These are phyloP conservation scores for Probosciger aterrimus DNA, from an alignment of 2,113 vertebrate species.

Conservation along the genomic window DNA sequence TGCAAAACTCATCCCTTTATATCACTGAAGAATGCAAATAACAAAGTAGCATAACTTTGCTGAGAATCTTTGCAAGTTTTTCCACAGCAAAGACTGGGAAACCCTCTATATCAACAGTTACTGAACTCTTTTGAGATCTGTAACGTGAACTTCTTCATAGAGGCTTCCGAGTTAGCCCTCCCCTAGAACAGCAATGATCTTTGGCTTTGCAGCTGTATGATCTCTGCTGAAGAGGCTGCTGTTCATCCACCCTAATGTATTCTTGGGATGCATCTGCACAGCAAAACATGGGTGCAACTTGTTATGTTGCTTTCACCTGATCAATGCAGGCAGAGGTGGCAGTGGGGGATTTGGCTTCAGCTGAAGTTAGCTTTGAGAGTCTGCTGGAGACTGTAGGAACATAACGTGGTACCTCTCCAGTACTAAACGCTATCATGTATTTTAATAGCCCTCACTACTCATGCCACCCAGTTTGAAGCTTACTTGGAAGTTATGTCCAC, in stretches of 20 bases:
- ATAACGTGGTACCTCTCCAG: neutral
- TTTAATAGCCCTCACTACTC: neutral
- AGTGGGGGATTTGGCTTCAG: neutral
- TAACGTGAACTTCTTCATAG: neutral
- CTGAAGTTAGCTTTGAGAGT: neutral
- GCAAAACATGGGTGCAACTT: neutral
- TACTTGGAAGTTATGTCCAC: neutral
- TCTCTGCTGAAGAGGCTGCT: neutral
- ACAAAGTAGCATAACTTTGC: neutral
- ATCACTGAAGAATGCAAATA: neutral
- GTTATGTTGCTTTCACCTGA: neutral
- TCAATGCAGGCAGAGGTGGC: neutral
- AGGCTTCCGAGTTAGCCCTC: neutral
- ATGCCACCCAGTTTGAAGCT: neutral
- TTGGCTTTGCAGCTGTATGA: neutral
- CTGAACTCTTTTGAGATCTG: neutral
- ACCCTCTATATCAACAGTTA: neutral
- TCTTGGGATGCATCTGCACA: neutral
- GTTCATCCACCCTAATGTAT: accelerated
- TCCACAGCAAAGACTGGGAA: neutral
- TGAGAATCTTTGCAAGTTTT: neutral
- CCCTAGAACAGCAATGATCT: neutral
- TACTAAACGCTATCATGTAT: neutral
- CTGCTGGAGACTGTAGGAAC: neutral
- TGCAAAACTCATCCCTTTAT: neutral